These are phyloP conservation scores for Anguilla pacifica DNA, from an alignment of 2,797 vertebrate genomes.

Conservation along the genomic window DNA sequence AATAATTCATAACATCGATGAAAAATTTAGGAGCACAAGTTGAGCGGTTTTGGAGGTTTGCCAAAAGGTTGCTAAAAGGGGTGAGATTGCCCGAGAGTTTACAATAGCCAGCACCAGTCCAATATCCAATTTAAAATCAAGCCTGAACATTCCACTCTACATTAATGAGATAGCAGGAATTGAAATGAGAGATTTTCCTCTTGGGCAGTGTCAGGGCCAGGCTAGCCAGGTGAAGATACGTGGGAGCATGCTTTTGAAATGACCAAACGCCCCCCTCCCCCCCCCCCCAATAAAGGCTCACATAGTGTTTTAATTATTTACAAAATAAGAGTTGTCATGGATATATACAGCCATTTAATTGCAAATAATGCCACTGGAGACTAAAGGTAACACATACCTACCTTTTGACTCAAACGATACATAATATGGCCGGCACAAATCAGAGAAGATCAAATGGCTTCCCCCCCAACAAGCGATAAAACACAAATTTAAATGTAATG, in stretches of 20 bases:
- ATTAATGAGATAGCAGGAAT: slow-evolving; percentile 29
- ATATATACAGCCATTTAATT: not conserved
- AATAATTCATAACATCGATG: slow-evolving; percentile 53
- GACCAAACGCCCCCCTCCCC: too few relatives aligned
- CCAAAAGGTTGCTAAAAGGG: slow-evolving; percentile 32
- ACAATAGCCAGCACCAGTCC: slow-evolving; percentile 23
- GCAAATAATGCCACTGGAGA: not conserved
- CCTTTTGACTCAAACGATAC: not conserved
- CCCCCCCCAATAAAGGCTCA: too few relatives aligned
- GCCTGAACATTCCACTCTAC: slow-evolving; percentile 12
- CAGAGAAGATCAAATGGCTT: not conserved
- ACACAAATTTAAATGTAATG: not conserved
- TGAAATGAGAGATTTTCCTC: slow-evolving; percentile 13
- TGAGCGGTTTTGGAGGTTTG: slow-evolving; percentile 34
- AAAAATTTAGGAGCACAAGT: slow-evolving; percentile 59
- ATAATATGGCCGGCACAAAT: not conserved
- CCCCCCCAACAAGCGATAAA: not conserved
- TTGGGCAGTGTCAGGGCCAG: slow-evolving; percentile 16
- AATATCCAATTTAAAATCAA: slow-evolving; percentile 22
- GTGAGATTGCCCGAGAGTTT: slow-evolving; percentile 38
- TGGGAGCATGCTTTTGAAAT: not conserved
- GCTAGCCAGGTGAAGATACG: not conserved
- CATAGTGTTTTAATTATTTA: too few relatives aligned
- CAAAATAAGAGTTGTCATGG: not conserved
- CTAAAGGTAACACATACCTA: not conserved